Evolutionary conservation across 2,113 vertebrate species (phyloP).

Genomic region (Zootoca vivipara): DNA sequence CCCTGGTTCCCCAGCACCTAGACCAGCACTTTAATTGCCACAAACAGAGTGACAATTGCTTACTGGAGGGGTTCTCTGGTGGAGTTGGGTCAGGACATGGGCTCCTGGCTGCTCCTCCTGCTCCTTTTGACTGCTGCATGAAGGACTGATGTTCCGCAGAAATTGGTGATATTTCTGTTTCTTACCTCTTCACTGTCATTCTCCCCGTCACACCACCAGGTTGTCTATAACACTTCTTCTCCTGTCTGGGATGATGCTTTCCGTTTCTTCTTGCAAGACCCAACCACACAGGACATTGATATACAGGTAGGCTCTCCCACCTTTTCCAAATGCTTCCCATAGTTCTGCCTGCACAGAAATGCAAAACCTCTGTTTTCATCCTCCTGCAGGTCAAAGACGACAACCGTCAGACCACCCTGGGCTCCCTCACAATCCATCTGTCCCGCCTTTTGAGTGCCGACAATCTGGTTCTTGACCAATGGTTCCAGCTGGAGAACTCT

Average conservation of each 20-base stretch:
- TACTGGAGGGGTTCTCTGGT: background rate
- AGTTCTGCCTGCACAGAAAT: background rate
- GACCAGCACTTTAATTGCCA: no score
- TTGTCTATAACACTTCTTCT: slow-evolving; percentile 76
- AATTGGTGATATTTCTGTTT: background rate
- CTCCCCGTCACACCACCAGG: slow-evolving; percentile 60
- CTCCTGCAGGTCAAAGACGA: slow-evolving; percentile 86
- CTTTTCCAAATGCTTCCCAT: background rate
- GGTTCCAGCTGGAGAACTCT: slow-evolving; percentile 87
- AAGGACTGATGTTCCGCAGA: background rate
- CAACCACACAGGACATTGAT: slow-evolving; percentile 83
- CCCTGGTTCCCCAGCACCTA: no score
- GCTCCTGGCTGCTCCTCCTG: background rate
- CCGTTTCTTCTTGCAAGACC: slow-evolving; percentile 91
- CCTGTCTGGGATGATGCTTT: slow-evolving; percentile 91
- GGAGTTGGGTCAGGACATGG: no score
- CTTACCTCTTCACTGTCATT: background rate
- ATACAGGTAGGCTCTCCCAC: slow-evolving; percentile 77
- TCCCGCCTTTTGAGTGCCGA: slow-evolving; percentile 78
- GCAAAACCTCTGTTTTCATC: background rate
- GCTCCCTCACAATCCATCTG: slow-evolving; percentile 83
- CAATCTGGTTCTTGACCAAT: slow-evolving; percentile 86
- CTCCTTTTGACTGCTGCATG: background rate
- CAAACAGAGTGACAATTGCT: background rate
- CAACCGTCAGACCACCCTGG: slow-evolving; percentile 81